These are phyloP conservation scores for Congeria kusceri DNA, from an alignment of 2,888 invertebrate genomes.

Conservation along the genomic window DNA sequence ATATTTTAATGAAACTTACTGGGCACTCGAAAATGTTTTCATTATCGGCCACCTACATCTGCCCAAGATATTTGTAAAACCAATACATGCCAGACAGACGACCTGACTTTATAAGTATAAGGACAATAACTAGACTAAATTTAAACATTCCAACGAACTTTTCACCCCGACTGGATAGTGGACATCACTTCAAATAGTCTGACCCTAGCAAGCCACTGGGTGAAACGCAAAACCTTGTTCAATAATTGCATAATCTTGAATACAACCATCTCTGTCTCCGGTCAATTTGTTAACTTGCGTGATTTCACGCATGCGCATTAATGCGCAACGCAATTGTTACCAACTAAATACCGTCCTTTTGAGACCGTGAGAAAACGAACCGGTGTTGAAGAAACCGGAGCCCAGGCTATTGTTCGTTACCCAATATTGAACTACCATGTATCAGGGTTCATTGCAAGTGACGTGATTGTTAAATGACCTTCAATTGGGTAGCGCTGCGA, in stretches of 20 bases:
- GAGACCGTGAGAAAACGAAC: conserved; percentile 37
- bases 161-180: conserved; percentile 9
- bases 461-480: no score
- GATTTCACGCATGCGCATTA: conserved; percentile 42
- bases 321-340: conserved; percentile 16
- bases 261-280: conserved; percentile 22
- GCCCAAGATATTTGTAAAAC: no score
- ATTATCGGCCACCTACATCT: no score
- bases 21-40: neutral
- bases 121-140: no score
- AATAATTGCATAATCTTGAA: conserved; percentile 27
- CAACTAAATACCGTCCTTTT: neutral
- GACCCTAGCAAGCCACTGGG: conserved; percentile 8
- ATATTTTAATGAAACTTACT: neutral
- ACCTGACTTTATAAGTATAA: no score
- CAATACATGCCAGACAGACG: no score
- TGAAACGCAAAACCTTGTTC: conserved; percentile 20
- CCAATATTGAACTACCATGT: conserved; percentile 26
- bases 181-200: conserved; percentile 16
- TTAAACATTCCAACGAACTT: conserved; percentile 11
- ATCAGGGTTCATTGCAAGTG: no score
- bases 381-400: conserved; percentile 8
- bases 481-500: no score
- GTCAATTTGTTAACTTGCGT: conserved; percentile 35
- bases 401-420: conserved; percentile 23